Evolutionary conservation across 37 sponge, comb jelly and placozoan genomes (phyloP).

Genomic region (Ephydatia muelleri): DNA sequence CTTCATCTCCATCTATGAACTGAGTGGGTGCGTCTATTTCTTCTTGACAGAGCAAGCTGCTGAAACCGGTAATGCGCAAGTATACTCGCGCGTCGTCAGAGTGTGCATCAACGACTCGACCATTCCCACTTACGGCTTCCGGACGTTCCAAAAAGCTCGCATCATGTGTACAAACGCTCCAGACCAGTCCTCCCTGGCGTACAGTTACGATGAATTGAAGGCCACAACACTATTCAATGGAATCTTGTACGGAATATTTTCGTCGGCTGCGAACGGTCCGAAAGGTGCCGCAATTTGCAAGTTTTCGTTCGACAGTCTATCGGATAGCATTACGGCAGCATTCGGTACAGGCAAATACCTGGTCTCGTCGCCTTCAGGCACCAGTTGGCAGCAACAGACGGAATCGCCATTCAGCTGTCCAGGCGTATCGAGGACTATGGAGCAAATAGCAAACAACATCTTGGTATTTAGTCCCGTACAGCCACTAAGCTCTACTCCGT

Average conservation of each 20-base stretch:
- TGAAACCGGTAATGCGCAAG: constrained; percentile 26
- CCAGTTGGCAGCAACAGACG: neutral
- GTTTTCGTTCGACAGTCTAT: constrained; percentile 30
- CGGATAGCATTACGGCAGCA: constrained; percentile 26
- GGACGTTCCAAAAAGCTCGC: constrained; percentile 63
- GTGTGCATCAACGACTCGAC: constrained; percentile 51
- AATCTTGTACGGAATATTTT: constrained; percentile 55
- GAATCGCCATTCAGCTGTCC: constrained; percentile 31
- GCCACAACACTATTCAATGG: constrained; percentile 36
- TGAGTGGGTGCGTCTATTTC: constrained; percentile 41
- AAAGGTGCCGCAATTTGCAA: constrained; percentile 67
- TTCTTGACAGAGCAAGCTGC: constrained; percentile 54
- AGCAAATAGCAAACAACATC: constrained; percentile 11
- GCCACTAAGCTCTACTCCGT: constrained; percentile 16
- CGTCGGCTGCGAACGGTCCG: constrained; percentile 61
- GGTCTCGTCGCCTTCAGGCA: neutral
- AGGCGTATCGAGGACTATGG: constrained; percentile 12
- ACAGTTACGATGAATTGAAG: constrained; percentile 41
- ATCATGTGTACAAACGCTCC: constrained; percentile 28
- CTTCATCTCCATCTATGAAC: constrained; percentile 54
- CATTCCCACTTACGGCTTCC: neutral
- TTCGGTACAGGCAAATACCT: constrained; percentile 43
- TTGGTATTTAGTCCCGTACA: constrained; percentile 18
- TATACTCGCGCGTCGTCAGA: constrained; percentile 56
- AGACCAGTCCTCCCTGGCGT: constrained; percentile 19